Evolutionary conservation across 2,113 vertebrate species (phyloP).

Genomic region (Zingel zingel): DNA sequence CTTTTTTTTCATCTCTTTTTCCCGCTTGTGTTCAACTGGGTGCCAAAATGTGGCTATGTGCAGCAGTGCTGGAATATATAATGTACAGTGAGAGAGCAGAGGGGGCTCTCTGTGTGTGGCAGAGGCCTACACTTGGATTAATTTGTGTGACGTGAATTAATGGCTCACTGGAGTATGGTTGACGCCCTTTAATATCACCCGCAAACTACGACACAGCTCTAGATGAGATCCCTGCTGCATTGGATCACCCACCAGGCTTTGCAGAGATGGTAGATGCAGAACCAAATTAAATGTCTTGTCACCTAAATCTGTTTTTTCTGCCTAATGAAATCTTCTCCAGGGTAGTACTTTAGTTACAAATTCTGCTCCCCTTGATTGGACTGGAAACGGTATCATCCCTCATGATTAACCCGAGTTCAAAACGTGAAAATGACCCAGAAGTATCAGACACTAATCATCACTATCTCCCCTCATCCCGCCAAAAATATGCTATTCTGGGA

Average conservation of each 20-base stretch:
- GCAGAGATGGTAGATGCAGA: constrained; percentile 26
- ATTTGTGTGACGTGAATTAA: constrained; percentile 76
- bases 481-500: constrained; percentile 51
- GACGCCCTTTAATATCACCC: constrained; percentile 70
- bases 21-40: constrained; percentile 37
- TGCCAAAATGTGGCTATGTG: constrained; percentile 74
- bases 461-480: constrained; percentile 35
- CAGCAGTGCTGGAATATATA: constrained; percentile 86
- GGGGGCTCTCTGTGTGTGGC: constrained; percentile 74
- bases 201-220: constrained; percentile 45
- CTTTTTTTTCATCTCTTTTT: constrained; percentile 41
- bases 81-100: constrained; percentile 73
- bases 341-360: constrained; percentile 16
- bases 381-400: constrained; percentile 39
- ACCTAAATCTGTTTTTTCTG: constrained; percentile 52
- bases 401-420: constrained; percentile 23
- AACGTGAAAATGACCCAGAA: constrained; percentile 59
- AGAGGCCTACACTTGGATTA: constrained; percentile 64
- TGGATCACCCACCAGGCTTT: constrained; percentile 67
- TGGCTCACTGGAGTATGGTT: constrained; percentile 66
- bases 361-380: constrained; percentile 38
- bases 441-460: constrained; percentile 56
- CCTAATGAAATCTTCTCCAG: constrained; percentile 45
- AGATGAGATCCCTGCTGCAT: constrained; percentile 48
- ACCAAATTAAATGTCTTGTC: constrained; percentile 50